Conservation (phyloP, 2,888 invertebrate species). For the Melieria picta region DNA sequence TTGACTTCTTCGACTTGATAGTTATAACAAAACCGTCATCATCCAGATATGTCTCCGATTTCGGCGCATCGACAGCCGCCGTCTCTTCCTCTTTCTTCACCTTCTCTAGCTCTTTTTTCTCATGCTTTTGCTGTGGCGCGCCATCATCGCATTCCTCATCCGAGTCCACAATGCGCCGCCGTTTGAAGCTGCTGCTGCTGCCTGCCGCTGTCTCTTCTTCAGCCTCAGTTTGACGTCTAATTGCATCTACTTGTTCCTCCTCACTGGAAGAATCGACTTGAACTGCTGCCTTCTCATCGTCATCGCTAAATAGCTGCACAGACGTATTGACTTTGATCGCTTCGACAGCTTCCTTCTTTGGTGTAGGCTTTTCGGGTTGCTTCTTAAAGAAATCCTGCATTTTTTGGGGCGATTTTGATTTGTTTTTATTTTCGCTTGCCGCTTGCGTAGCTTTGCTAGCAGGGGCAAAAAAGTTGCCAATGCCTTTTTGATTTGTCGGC, state of each 20-base stretch:
- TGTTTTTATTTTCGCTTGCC: conserved; percentile 41
- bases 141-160: conserved; percentile 54
- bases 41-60: conserved; percentile 59
- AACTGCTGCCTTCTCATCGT: conserved; percentile 41
- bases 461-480: conserved; percentile 52
- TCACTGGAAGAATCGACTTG: conserved; percentile 56
- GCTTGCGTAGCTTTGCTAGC: conserved; percentile 40
- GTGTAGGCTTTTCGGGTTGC: conserved; percentile 37
- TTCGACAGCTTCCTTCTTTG: conserved; percentile 30
- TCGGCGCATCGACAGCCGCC: conserved; percentile 38
- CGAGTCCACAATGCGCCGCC: conserved; percentile 60
- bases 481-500: conserved; percentile 49
- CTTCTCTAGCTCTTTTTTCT: conserved; percentile 35
- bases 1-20: conserved; percentile 51
- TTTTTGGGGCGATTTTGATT: conserved; percentile 43
- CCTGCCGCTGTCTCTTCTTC: conserved; percentile 45
- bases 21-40: conserved; percentile 63
- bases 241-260: conserved; percentile 57
- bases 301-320: conserved; percentile 54
- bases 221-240: conserved; percentile 52
- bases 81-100: conserved; percentile 38
- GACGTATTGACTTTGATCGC: conserved; percentile 50
- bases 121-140: conserved; percentile 45
- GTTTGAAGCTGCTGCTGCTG: conserved; percentile 46
- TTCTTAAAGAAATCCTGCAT: conserved; percentile 47